phyloP scores from a whole-genome alignment of 2,113 vertebrate species.

The Lepus timidus region DNA sequence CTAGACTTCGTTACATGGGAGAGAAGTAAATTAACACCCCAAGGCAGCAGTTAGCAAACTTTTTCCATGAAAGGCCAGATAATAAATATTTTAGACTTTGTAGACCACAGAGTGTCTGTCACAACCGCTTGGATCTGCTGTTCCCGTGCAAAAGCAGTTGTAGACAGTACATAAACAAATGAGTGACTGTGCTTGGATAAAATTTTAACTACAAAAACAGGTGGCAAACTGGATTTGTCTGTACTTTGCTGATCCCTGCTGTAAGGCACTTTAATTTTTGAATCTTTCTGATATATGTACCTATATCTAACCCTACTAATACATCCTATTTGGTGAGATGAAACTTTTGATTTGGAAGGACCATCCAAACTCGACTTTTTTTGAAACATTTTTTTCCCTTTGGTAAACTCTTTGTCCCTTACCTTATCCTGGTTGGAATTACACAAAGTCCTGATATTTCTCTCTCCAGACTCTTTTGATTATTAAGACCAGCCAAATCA shows the following conservation, averaged over 20 bases:
- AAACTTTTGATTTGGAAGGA: not conserved
- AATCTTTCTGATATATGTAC: not conserved
- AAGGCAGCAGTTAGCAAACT: not conserved
- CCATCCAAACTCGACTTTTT: not conserved
- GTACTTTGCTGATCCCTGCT: not conserved
- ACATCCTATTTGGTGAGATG: not conserved
- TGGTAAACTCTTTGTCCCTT: not conserved
- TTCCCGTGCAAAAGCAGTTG: not conserved
- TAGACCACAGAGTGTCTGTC: not conserved
- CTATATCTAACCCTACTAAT: not conserved
- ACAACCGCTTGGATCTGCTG: not conserved
- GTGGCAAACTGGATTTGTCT: not conserved
- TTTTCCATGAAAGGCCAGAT: not conserved
- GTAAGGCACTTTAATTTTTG: not conserved
- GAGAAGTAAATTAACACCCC: not conserved
- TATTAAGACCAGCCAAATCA: constrained; percentile 57
- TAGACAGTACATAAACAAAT: not conserved
- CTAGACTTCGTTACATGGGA: not conserved
- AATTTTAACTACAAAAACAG: constrained; percentile 5
- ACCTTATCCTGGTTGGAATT: constrained; percentile 30
- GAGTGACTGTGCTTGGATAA: not conserved
- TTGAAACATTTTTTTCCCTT: not conserved
- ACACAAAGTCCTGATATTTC: constrained; percentile 30
- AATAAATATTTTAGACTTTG: not conserved
- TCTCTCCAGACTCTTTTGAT: constrained; percentile 50